Percentiles rank a stretch among this genome's conserved stretches.
phyloP scores from a whole-genome alignment of 2,888 invertebrate genomes.

The Sicus ferrugineus region DNA sequence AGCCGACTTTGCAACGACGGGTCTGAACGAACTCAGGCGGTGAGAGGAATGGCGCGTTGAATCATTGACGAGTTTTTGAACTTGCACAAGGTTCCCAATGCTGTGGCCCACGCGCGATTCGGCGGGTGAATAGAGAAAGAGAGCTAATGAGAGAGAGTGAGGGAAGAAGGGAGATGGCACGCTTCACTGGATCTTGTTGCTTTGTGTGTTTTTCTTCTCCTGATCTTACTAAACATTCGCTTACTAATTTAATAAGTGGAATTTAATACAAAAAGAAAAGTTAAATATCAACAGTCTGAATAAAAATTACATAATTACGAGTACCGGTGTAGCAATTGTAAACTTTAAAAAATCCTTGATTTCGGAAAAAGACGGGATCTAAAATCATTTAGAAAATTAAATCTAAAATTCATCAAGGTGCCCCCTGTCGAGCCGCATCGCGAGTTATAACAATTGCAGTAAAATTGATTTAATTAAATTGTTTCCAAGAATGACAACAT shows the following conservation, averaged over 20 bases:
- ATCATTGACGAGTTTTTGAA: slow-evolving; percentile 56
- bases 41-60: slow-evolving; percentile 37
- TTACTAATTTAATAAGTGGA: too few species aligned
- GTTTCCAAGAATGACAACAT: slow-evolving; percentile 15
- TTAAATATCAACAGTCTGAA: too few species aligned
- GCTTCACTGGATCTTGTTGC: slow-evolving; percentile 38
- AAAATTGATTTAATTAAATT: slow-evolving; percentile 20
- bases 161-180: slow-evolving; percentile 37
- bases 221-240: too few species aligned
- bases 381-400: too few species aligned
- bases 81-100: slow-evolving; percentile 47
- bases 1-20: slow-evolving; percentile 36
- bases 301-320: too few species aligned
- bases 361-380: too few species aligned
- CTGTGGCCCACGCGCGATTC: slow-evolving; percentile 28
- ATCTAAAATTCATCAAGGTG: too few species aligned
- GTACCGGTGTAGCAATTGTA: too few species aligned
- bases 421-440: too few species aligned
- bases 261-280: too few species aligned
- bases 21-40: slow-evolving; percentile 13
- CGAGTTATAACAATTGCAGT: not conserved
- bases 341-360: too few species aligned
- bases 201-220: too few species aligned
- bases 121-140: not conserved
- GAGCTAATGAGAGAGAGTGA: not conserved